Percentiles rank a stretch among this genome's conserved stretches.
phyloP scores from a whole-genome alignment of 2,113 vertebrate genomes.

The Casuarius casuarius region DNA sequence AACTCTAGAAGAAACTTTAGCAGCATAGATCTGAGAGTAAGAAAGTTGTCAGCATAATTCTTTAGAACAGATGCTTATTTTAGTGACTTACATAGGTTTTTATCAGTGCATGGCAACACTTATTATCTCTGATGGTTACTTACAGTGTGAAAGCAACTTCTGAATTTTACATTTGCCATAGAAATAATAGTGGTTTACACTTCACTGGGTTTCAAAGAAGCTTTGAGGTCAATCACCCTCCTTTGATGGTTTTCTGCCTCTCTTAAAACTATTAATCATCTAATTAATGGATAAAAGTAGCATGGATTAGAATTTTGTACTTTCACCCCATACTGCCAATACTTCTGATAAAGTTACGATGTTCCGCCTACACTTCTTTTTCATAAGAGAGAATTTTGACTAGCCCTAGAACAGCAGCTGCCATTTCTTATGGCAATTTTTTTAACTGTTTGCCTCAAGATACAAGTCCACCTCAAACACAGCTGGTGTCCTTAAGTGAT shows the following conservation, averaged over 20 bases:
- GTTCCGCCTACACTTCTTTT: not conserved
- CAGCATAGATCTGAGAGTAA: not conserved
- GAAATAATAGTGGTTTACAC: not conserved
- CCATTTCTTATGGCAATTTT: not conserved
- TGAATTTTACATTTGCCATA: not conserved
- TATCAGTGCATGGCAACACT: accelerated
- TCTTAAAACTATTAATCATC: not conserved
- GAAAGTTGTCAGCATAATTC: not conserved
- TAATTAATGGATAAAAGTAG: not conserved
- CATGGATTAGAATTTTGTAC: not conserved
- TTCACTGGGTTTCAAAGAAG: not conserved
- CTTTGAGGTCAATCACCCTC: not conserved
- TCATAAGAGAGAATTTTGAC: not conserved
- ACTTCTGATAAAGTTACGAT: not conserved
- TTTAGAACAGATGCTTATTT: not conserved
- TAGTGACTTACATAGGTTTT: not conserved
- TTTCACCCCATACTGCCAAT: not conserved
- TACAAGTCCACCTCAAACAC: not conserved
- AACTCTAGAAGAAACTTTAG: not conserved
- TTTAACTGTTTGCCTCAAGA: not conserved
- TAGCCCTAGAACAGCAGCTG: not conserved
- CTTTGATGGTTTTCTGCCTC: not conserved
- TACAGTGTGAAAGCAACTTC: not conserved
- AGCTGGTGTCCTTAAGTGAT: not conserved
- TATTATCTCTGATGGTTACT: not conserved